Evolutionary conservation across 1,140 invertebrate genomes (phyloP), one percentile per base, ranked within the genome.

Genomic region (Panagrolaimus sp.): DNA sequence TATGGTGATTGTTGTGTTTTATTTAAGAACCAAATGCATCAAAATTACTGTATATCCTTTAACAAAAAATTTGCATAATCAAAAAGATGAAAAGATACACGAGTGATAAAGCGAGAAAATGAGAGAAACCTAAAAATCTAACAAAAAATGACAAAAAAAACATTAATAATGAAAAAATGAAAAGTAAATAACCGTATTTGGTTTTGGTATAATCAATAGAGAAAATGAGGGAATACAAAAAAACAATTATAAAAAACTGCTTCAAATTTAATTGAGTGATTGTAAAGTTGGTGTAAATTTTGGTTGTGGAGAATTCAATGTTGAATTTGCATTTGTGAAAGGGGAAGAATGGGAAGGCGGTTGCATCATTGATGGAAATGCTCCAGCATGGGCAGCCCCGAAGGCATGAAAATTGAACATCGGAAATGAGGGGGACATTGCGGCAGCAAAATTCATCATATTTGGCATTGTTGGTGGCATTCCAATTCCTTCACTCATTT

Each of bases 331-430:
- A 1, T 21, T 28, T 10, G 14, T 21, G 28, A 26, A 26, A 21
- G 52, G 52, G 52, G 52, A 26, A 12, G 28, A 26, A 12, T 17
- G 10, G 8, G 15, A 21, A 21, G 21, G 28, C 10, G 52, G 52
- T 21, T n/a, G 52, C 52, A 58, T 58, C 52, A 58, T 58, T 21
- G 52, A 58, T 4, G 52, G 21, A 21, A 58, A 58, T 12, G 21
- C 88, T 79, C 96, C 96, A 84, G 95, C 98, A 24, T 95, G 89
- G 74, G 96, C 96, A 76, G 52, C 21, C 32, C 32, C 7, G 32
- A 38, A 38, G 2, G 32, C 32, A 38, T 38, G 32, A 14, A 58
- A 58, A 12, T 12, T 17, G 52, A 58, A 58, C 52, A 58, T 58
- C 10, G 21, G 21, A 24, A 58, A 58, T 12, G 52, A 58, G 14